A percentile compares a stretch with the other conserved stretches of the same genome.
phyloP scores from a whole-genome alignment of 2,888 invertebrate genomes.

The Tipula unca region DNA sequence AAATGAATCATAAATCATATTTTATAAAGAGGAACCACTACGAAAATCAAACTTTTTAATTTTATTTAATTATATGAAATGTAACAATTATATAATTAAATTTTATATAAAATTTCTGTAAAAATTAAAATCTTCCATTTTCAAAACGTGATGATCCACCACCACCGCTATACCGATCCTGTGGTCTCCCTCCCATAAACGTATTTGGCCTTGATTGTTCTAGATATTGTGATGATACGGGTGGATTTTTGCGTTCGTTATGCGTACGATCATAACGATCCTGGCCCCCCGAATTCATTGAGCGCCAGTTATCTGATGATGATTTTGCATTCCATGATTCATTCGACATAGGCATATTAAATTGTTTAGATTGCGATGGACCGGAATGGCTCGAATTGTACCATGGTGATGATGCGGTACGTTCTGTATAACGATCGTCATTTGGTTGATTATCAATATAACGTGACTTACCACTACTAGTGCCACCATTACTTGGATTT shows the following conservation, averaged over 20 bases:
- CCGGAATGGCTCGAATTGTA: conserved; percentile 29
- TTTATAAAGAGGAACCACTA: neutral
- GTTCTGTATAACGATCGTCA: conserved; percentile 26
- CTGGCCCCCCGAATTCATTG: conserved; percentile 32
- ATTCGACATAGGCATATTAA: conserved; percentile 33
- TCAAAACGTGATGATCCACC: conserved; percentile 38
- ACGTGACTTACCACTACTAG: conserved; percentile 21
- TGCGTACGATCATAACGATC: conserved; percentile 41
- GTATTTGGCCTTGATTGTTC: conserved; percentile 32
- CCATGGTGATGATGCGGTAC: conserved; percentile 29
- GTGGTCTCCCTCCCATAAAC: conserved; percentile 34
- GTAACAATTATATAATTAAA: neutral
- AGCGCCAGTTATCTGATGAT: conserved; percentile 35
- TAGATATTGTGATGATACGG: conserved; percentile 34
- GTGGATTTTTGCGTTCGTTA: conserved; percentile 33
- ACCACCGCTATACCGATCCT: conserved; percentile 36
- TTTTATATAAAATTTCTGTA: neutral
- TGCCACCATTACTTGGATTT: neutral
- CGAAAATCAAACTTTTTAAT: neutral
- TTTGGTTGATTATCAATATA: conserved; percentile 22
- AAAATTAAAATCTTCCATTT: conserved; percentile 24
- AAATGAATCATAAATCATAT: neutral
- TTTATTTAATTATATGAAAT: neutral
- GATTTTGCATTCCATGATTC: conserved; percentile 34
- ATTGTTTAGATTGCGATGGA: conserved; percentile 35